Evolutionary conservation across 2,113 vertebrate species (phyloP), one percentile per base, ranked within the genome.

Genomic region (Gadus macrocephalus): DNA sequence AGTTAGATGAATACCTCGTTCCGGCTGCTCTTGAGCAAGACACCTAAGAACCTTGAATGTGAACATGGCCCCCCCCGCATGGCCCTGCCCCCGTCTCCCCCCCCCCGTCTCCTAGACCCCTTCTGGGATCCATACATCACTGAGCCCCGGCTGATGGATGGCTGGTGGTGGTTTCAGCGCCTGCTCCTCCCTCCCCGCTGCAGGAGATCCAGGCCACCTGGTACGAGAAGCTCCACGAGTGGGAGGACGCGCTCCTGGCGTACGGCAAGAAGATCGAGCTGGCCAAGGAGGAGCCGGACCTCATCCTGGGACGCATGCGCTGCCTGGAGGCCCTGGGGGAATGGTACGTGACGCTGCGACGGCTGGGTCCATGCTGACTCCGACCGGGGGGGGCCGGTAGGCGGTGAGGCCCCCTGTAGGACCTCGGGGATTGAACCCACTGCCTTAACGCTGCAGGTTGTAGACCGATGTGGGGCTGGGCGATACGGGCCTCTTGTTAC

Each of bases 141-240:
- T 49, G 42, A 49, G 42, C 8, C 8, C 6, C 42, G 12, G 42
- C 42, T 9, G 12, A 49, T 14, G 8, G 42, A 49, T 49, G 42
- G 42, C 8, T 49, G 42, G 11, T 49, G 9, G 12, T 49, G 5
- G 42, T 49, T 49, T 49, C 42, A 49, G 42, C 42, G 42, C 42
- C 42, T 14, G 42, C 42, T 11, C 25, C 42, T 12, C 11, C 28
- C 55, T 8, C 17, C 17, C 19, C 53, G 8, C 19, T 5, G 3
- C 73, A 99, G 97, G 97, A 99, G 92, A 98, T 98, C 89, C 97
- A 99, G 84, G 97, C 96, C 71, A 98, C 97, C 49, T 99, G 97
- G 97, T 99, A 99, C 60, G 97, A 99, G 89, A 99, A 99, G 66
- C 93, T 99, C 0, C 97, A 99, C 0, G 97, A 98, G 74, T 99